Percentiles rank a stretch among this genome's conserved stretches.
Conservation (phyloP, 1,140 invertebrate species). For the Cydia amplana region DNA sequence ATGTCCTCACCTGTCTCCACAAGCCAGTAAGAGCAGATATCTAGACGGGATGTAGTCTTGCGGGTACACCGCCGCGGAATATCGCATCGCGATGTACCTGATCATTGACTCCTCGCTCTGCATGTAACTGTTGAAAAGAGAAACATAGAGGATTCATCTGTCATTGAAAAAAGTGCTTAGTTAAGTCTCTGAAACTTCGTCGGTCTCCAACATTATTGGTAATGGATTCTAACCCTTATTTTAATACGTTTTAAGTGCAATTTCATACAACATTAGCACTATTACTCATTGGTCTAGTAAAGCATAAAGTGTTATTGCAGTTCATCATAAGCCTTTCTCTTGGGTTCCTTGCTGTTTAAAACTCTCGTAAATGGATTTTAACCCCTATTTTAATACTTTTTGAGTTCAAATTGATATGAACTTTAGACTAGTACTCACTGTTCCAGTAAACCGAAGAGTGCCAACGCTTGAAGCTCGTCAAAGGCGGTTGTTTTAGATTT, state of each 20-base stretch:
- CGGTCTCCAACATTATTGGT: too few species aligned
- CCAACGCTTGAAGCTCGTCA: conserved; percentile 66
- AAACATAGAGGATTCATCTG: background rate
- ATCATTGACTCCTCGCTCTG: conserved; percentile 85
- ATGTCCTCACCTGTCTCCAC: conserved; percentile 86
- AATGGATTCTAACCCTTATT: too few species aligned
- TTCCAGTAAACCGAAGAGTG: conserved; percentile 70
- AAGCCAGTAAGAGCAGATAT: conserved; percentile 90
- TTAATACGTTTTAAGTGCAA: too few species aligned
- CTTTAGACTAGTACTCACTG: conserved; percentile 54
- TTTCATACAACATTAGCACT: too few species aligned
- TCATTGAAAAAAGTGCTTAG: background rate
- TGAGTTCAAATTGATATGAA: too few species aligned
- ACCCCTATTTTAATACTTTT: too few species aligned
- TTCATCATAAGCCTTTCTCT: conserved; percentile 56
- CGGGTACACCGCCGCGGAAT: conserved; percentile 90
- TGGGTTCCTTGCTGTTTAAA: conserved; percentile 36
- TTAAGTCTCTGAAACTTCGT: too few species aligned
- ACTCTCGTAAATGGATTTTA: too few species aligned
- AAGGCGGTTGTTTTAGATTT: conserved; percentile 45
- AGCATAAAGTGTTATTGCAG: conserved; percentile 64
- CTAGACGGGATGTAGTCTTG: conserved; percentile 89
- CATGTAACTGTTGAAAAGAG: conserved; percentile 76
- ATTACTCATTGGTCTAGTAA: conserved; percentile 69
- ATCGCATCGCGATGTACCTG: conserved; percentile 90